Evolutionary conservation across 2,113 vertebrate species (phyloP), one percentile per base, ranked within the genome.

Genomic region (Colius striatus): DNA sequence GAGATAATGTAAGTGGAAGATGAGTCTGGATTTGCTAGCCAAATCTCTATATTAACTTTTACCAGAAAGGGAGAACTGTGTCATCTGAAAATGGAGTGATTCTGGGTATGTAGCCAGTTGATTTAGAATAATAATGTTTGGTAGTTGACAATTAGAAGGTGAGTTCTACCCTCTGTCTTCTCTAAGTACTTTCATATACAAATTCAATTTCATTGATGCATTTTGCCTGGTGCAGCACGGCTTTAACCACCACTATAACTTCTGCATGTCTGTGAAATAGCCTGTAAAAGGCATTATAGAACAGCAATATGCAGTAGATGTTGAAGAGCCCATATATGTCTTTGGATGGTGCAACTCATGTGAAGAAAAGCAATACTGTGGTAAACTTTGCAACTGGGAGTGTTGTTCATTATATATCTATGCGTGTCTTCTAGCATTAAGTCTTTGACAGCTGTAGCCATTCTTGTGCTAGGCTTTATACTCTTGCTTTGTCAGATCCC

Each of bases 401-500:
- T 0, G 4, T 6, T n/a, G 61, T 47, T 84, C 18, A 2, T 18
- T 29, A 43, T 22, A 3, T 8, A 17, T n/a, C 50, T 54, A 3
- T 55, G 29, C 10, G 19, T 30, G 4, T 57, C n/a, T 57, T n/a
- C 11, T 10, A 53, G 67, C n/a, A 48, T 21, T 25, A 6, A 6
- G 6, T 21, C 16, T 86, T n/a, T 32, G 19, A 10, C 36, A 82
- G 41, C 41, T 45, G 29, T 16, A 16, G 41, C 34, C 30, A 1
- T n/a, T 36, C 55, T 27, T 0, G 0, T 61, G 17, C 47, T 41
- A 7, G n/a, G 20, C 51, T 92, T 65, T 79, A 29, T 51, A 36
- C 25, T 34, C 57, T 13, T 16, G 32, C 36, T 77, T 19, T 26
- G 14, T n/a, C 57, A 45, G 55, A 2, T 51, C 30, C 10, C 21